Conservation (phyloP, 92 coral and sea anemone species). For the Epizoanthus illoricatus region DNA sequence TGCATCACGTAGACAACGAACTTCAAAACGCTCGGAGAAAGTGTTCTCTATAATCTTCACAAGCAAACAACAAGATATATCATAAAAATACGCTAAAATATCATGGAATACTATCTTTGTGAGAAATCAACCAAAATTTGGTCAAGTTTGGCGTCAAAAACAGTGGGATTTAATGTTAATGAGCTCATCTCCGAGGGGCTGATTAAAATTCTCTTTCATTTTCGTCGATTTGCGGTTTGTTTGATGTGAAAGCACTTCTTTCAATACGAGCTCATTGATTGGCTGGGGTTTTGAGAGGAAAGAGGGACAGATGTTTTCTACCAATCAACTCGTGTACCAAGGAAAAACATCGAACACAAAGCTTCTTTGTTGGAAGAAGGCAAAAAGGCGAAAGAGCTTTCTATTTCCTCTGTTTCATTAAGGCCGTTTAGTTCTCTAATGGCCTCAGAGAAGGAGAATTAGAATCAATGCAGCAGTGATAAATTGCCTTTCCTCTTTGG, state of each 20-base stretch:
- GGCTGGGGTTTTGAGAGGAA: conserved; percentile 38
- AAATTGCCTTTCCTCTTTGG: conserved; percentile 19
- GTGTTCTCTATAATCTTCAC: not conserved
- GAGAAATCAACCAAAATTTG: not conserved
- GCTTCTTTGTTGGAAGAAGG: conserved; percentile 44
- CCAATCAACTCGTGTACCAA: conserved; percentile 48
- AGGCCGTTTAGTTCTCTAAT: conserved; percentile 38
- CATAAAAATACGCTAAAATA: not conserved
- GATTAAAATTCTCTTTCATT: conserved; percentile 46
- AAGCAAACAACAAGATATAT: not conserved
- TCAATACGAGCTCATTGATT: conserved; percentile 43
- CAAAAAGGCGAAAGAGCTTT: conserved; percentile 28
- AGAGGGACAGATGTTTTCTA: conserved; percentile 62
- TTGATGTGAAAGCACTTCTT: conserved; percentile 38
- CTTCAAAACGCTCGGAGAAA: not conserved
- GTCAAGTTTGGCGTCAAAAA: not conserved
- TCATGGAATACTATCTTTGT: conserved; percentile 6
- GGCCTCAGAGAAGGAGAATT: conserved; percentile 30
- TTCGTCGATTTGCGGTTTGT: conserved; percentile 46
- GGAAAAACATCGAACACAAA: conserved; percentile 42
- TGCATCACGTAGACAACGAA: conserved; percentile 20
- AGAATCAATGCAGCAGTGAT: conserved; percentile 20
- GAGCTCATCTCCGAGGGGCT: conserved; percentile 33
- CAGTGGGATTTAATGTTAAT: conserved; percentile 12
- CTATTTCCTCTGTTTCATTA: conserved; percentile 35